Conservation (phyloP, 2,888 invertebrate genomes). For the Myopa testacea region DNA sequence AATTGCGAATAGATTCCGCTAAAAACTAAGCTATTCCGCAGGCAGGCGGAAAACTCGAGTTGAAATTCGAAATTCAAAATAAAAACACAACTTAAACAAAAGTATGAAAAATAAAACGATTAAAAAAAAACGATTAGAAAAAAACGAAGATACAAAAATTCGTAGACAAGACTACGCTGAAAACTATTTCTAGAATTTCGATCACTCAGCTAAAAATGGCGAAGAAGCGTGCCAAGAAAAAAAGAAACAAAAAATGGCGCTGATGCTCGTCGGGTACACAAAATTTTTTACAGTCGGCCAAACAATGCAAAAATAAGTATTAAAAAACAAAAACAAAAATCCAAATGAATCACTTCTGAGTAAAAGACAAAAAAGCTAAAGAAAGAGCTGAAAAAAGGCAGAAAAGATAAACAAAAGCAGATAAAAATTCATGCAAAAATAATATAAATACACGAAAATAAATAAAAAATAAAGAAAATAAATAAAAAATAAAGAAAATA, state of each 20-base stretch:
- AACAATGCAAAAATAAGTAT: background rate
- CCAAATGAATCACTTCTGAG: background rate
- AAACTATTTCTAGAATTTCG: background rate
- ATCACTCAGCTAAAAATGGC: background rate
- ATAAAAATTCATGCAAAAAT: too few species aligned
- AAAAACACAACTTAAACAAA: background rate
- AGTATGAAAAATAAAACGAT: background rate
- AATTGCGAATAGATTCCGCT: background rate
- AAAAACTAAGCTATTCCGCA: background rate
- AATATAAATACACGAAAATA: too few species aligned
- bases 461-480: too few species aligned
- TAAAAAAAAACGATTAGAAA: too few species aligned
- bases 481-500: too few species aligned
- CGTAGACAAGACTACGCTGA: background rate
- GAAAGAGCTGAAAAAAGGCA: too few species aligned
- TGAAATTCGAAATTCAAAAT: background rate
- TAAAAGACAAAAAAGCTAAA: background rate
- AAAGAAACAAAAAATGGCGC: background rate
- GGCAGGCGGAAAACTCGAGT: background rate
- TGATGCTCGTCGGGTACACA: background rate
- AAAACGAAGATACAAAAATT: background rate
- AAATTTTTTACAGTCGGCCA: background rate
- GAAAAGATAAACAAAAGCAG: too few species aligned
- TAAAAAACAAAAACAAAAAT: background rate
- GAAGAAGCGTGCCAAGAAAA: constrained; percentile 5